Evolutionary conservation across 23 tunicate species (phyloP), one percentile per base, ranked within the genome.

Genomic region (Aplidium turbinatum): DNA sequence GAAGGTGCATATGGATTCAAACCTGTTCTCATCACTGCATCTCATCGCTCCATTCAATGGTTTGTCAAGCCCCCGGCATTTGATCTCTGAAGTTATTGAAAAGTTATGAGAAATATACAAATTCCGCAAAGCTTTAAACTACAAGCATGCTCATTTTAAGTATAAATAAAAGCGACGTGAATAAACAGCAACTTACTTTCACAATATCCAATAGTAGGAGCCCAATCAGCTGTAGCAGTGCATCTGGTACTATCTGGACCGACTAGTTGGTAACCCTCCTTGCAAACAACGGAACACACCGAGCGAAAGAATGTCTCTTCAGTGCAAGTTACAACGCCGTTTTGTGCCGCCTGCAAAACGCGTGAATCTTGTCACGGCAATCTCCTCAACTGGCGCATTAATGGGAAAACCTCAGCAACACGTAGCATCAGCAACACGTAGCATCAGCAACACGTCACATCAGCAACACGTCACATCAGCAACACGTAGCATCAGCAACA

Each of bases 131-230:
- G n/a, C n/a, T n/a, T n/a, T n/a, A n/a, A n/a, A n/a, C n/a, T n/a
- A n/a, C n/a, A n/a, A n/a, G n/a, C n/a, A n/a, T n/a, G n/a, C n/a
- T n/a, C n/a, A 13, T 63, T 25, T 63, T 63, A 25, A n/a, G n/a
- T n/a, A n/a, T n/a, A n/a, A n/a, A n/a, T n/a, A 45, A 45, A 45
- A 13, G n/a, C n/a, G n/a, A n/a, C n/a, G n/a, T 22, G 9, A 63
- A 23, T 11, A 16, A 27, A 69, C 6, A 18, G 16, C 1, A 19
- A 86, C 82, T 47, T 28, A 86, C 93, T 78, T 72, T 79, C 79
- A 61, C 93, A 86, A 28, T 72, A 72, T 58, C 93, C 93, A 35
- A 86, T 38, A 0, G 76, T 54, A 0, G 93, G 93, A 19, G 67
- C 45, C 93, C 93, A 86, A 34, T 86, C 85, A 51, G 85, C 80